Evolutionary conservation across 2,888 invertebrate species (phyloP).

Genomic region (Callinectes sapidus): DNA sequence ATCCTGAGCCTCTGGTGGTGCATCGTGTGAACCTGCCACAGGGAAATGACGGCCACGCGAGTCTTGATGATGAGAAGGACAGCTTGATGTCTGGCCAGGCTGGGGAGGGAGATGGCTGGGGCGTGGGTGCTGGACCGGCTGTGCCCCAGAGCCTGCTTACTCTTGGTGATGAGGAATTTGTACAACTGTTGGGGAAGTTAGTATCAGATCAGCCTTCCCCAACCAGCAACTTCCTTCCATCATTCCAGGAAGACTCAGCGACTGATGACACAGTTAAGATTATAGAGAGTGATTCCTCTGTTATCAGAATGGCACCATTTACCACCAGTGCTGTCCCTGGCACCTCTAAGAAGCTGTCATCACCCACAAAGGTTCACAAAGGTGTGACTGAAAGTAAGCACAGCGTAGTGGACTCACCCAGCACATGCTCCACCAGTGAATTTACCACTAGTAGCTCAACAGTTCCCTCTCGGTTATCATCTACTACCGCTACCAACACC

Average conservation of each 20-base stretch:
- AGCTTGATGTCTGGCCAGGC: not conserved
- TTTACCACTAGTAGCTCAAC: not conserved
- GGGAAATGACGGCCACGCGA: not conserved
- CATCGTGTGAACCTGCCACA: slow-evolving; percentile 10
- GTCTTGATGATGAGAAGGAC: slow-evolving; percentile 27
- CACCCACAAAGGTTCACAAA: not conserved
- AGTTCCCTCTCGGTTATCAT: not conserved
- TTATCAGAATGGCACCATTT: not conserved
- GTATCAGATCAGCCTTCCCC: slow-evolving; percentile 7
- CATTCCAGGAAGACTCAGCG: not conserved
- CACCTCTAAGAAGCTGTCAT: not conserved
- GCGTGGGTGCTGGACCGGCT: slow-evolving; percentile 34
- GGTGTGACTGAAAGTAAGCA: not conserved
- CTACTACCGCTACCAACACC: slow-evolving; percentile 1
- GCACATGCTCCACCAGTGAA: not conserved
- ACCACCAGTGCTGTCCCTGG: not conserved
- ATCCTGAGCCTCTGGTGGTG: slow-evolving; percentile 55
- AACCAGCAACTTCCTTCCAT: not conserved
- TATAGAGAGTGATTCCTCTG: not conserved
- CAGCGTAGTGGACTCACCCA: not conserved
- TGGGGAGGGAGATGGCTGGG: slow-evolving; percentile 44
- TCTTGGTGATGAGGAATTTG: slow-evolving; percentile 59
- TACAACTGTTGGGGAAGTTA: slow-evolving; percentile 44
- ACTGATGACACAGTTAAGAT: not conserved
- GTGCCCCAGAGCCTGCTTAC: slow-evolving; percentile 43